These are phyloP conservation scores for Carterocephalus palaemon DNA, from an alignment of 2,888 invertebrate genomes.

Conservation along the genomic window DNA sequence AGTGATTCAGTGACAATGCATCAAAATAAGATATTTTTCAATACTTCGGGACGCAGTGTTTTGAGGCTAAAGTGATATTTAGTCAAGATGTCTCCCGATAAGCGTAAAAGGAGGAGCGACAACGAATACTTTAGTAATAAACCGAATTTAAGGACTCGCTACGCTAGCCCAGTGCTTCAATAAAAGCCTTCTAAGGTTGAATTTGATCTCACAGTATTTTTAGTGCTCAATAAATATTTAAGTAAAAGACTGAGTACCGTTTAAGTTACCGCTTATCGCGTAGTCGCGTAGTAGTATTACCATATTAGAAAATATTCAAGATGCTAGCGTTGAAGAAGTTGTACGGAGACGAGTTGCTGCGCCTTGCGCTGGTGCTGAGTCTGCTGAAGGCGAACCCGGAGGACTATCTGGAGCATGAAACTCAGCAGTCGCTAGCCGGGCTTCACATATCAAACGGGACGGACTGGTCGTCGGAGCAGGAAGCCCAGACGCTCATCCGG, in stretches of 20 bases:
- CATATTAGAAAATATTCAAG: slow-evolving; percentile 19
- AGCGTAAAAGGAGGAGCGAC: slow-evolving; percentile 61
- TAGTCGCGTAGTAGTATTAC: slow-evolving; percentile 14
- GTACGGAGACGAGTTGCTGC: slow-evolving; percentile 88
- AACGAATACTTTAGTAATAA: slow-evolving; percentile 38
- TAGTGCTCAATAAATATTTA: slow-evolving; percentile 56
- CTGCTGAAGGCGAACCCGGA: slow-evolving; percentile 88
- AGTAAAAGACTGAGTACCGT: slow-evolving; percentile 37
- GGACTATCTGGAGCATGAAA: slow-evolving; percentile 80
- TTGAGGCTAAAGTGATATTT: slow-evolving; percentile 48
- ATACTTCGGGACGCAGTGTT: slow-evolving; percentile 30
- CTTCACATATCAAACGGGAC: slow-evolving; percentile 83
- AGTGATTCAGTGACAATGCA: slow-evolving; percentile 54
- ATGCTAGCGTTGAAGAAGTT: slow-evolving; percentile 92
- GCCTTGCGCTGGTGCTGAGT: slow-evolving; percentile 89
- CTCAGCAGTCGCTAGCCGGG: slow-evolving; percentile 73
- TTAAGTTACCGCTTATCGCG: slow-evolving; percentile 35
- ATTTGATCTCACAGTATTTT: slow-evolving; percentile 61
- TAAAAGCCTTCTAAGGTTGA: slow-evolving; percentile 19
- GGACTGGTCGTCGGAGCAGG: slow-evolving; percentile 82
- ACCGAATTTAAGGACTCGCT: slow-evolving; percentile 39
- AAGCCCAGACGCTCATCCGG: slow-evolving; percentile 76
- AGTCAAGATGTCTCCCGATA: slow-evolving; percentile 66
- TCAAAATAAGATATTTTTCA: slow-evolving; percentile 39
- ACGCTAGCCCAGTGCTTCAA: slow-evolving; percentile 34